Percentiles rank a stretch among this genome's conserved stretches.
These are phyloP conservation scores for Epinephelus moara DNA, from an alignment of 2,113 vertebrate species.

Conservation along the genomic window DNA sequence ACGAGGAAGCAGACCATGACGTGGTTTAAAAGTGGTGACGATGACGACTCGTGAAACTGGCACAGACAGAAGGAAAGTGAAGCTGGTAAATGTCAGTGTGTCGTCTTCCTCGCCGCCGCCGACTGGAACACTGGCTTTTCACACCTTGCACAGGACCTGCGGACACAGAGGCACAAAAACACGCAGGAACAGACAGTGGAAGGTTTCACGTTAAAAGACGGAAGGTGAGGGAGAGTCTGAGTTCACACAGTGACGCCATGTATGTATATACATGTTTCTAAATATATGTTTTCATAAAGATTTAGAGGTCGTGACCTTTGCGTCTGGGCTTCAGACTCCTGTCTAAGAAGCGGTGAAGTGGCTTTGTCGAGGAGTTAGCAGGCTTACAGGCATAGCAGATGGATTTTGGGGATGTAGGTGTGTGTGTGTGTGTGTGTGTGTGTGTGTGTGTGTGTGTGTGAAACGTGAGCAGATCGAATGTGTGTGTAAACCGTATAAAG, in stretches of 20 bases:
- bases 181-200: conserved; percentile 2
- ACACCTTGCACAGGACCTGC: conserved; percentile 32
- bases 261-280: too few species aligned
- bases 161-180: conserved; percentile 6
- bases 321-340: conserved; percentile 11
- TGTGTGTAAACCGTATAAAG: not conserved
- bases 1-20: not conserved
- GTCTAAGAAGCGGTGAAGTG: conserved; percentile 37
- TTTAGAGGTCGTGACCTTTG: not conserved
- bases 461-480: not conserved
- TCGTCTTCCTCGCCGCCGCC: not conserved
- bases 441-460: conserved; percentile 14
- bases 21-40: not conserved
- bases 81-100: conserved; percentile 5
- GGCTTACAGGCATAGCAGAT: conserved; percentile 46
- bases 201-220: not conserved
- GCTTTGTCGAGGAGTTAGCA: conserved; percentile 39
- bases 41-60: not conserved
- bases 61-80: not conserved
- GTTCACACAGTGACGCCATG: too few species aligned
- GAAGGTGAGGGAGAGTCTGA: conserved; percentile 4
- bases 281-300: too few species aligned
- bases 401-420: conserved; percentile 22
- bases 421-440: conserved; percentile 17
- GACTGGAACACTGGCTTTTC: conserved; percentile 28